Percentiles rank a stretch among this genome's conserved stretches.
Conservation (phyloP, 2,888 invertebrate species). For the Troides helena region DNA sequence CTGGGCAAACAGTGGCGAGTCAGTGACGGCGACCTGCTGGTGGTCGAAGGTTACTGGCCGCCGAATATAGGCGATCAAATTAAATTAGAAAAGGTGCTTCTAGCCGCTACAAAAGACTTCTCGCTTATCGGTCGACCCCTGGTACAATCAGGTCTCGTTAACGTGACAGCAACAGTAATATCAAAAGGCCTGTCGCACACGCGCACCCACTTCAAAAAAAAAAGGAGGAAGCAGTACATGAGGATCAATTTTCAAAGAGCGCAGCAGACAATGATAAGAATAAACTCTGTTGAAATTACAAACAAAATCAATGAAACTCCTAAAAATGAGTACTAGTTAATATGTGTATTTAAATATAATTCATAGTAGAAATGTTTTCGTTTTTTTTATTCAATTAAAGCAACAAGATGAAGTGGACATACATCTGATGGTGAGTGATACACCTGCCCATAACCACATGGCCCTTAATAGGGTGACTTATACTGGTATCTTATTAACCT, state of each 20-base stretch:
- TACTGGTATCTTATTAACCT: too few relatives aligned
- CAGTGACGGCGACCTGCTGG: slow-evolving; percentile 90
- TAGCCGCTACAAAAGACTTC: slow-evolving; percentile 89
- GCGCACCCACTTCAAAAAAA: slow-evolving; percentile 87
- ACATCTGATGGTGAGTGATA: too few relatives aligned
- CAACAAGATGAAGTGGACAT: too few relatives aligned
- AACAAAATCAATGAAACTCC: slow-evolving; percentile 76
- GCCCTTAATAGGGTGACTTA: too few relatives aligned
- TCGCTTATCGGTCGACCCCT: slow-evolving; percentile 90
- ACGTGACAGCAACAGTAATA: slow-evolving; percentile 89
- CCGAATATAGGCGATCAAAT: slow-evolving; percentile 89
- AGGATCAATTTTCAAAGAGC: slow-evolving; percentile 86
- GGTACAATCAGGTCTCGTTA: slow-evolving; percentile 85
- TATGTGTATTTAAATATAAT: background rate
- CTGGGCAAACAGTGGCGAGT: slow-evolving; percentile 92
- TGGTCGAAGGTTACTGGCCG: slow-evolving; percentile 91
- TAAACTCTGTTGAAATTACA: slow-evolving; percentile 84
- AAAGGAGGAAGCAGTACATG: slow-evolving; percentile 87
- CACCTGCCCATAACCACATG: too few relatives aligned
- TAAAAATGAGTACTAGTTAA: slow-evolving; percentile 54
- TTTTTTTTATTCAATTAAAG: too few relatives aligned
- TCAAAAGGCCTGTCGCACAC: slow-evolving; percentile 91
- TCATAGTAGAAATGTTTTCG: background rate
- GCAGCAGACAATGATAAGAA: slow-evolving; percentile 87
- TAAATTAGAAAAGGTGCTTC: slow-evolving; percentile 89